A percentile compares a stretch with the other conserved stretches of the same genome.
phyloP scores from a whole-genome alignment of 2,888 invertebrate species.

The Clivina fossor region DNA sequence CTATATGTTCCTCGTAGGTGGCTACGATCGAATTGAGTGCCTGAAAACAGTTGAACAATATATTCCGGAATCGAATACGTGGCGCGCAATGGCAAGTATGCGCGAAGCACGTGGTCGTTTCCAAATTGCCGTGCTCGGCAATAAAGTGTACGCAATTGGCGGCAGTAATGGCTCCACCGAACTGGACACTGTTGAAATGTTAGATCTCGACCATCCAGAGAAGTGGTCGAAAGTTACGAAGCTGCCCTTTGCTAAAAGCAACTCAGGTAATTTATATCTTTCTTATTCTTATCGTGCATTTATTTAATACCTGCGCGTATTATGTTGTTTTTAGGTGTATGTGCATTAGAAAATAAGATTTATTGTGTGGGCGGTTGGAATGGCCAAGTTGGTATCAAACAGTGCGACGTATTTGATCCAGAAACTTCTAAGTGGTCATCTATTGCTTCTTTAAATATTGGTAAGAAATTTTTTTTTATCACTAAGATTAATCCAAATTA shows the following conservation, averaged over 20 bases:
- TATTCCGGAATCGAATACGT: constrained; percentile 67
- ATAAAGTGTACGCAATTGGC: constrained; percentile 74
- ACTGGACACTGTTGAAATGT: constrained; percentile 70
- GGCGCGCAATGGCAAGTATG: constrained; percentile 72
- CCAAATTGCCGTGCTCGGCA: constrained; percentile 69
- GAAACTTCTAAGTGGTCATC: constrained; percentile 64
- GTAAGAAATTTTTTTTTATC: too few relatives aligned
- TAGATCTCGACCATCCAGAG: constrained; percentile 50
- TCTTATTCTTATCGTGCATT: not conserved
- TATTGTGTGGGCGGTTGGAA: constrained; percentile 82
- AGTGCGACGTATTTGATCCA: constrained; percentile 73
- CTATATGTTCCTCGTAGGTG: too few relatives aligned
- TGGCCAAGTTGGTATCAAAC: constrained; percentile 67
- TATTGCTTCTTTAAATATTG: constrained; percentile 68
- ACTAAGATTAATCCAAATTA: too few relatives aligned
- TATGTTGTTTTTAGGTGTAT: constrained; percentile 57
- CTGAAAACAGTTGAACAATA: constrained; percentile 75
- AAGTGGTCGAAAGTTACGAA: constrained; percentile 54
- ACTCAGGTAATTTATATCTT: constrained; percentile 51
- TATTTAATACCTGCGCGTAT: not conserved
- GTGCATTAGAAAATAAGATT: constrained; percentile 64
- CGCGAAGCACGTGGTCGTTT: constrained; percentile 75
- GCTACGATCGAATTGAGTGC: constrained; percentile 84
- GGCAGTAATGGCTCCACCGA: constrained; percentile 84
- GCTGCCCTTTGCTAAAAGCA: constrained; percentile 66